Conservation (phyloP, 2,888 invertebrate species). For the Oscheius myriophilus region DNA sequence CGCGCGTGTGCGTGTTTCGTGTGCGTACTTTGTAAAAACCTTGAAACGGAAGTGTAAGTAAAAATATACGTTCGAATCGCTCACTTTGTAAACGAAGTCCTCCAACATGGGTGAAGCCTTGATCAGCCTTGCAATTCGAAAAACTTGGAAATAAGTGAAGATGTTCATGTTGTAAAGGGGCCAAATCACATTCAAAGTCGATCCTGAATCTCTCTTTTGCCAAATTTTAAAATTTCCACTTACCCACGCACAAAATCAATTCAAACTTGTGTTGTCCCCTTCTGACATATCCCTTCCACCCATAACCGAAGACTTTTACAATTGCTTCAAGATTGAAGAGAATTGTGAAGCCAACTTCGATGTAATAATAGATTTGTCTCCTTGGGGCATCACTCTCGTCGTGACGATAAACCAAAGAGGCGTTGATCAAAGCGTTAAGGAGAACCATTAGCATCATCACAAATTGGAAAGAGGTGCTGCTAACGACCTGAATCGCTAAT, state of each 20-base stretch:
- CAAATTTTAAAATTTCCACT: slow-evolving; percentile 71
- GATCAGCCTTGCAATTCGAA: slow-evolving; percentile 91
- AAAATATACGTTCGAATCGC: neutral
- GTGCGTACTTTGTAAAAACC: neutral
- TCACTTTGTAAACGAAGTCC: slow-evolving; percentile 81
- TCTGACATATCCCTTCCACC: slow-evolving; percentile 91
- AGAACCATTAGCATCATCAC: slow-evolving; percentile 90
- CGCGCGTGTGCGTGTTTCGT: no score
- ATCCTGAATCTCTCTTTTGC: slow-evolving; percentile 29
- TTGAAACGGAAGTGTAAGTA: no score
- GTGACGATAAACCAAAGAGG: slow-evolving; percentile 92
- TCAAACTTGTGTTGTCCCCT: slow-evolving; percentile 82
- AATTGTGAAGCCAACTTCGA: slow-evolving; percentile 85
- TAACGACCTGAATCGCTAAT: slow-evolving; percentile 81
- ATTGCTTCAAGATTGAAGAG: slow-evolving; percentile 91
- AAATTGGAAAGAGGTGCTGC: slow-evolving; percentile 84
- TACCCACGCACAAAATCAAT: slow-evolving; percentile 88
- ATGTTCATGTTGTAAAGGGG: slow-evolving; percentile 86
- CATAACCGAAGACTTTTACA: slow-evolving; percentile 96
- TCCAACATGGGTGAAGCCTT: slow-evolving; percentile 98
- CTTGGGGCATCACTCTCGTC: slow-evolving; percentile 77
- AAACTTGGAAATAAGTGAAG: slow-evolving; percentile 87
- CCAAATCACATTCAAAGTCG: slow-evolving; percentile 87
- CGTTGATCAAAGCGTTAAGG: slow-evolving; percentile 93
- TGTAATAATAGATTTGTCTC: slow-evolving; percentile 66